phyloP scores from a whole-genome alignment of 2,888 invertebrate species.

The Leptinotarsa rubiginosa region DNA sequence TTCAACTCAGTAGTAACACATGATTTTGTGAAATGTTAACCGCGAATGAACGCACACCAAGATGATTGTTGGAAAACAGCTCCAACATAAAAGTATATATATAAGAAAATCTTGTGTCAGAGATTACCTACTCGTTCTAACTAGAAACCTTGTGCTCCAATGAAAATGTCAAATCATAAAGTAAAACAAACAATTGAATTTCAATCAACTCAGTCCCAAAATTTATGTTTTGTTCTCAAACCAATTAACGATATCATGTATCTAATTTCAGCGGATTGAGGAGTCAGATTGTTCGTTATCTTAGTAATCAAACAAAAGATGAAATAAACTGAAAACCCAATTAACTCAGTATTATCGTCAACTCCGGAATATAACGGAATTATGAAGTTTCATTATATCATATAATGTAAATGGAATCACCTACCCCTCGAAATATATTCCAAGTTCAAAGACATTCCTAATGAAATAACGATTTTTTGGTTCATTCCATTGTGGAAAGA shows the following conservation, averaged over 20 bases:
- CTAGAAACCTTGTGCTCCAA: too few relatives aligned
- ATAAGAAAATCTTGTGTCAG: too few relatives aligned
- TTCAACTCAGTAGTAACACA: too few relatives aligned
- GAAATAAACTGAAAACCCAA: not conserved
- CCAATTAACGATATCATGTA: not conserved
- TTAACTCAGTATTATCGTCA: not conserved
- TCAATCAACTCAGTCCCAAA: too few relatives aligned
- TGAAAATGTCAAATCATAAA: too few relatives aligned
- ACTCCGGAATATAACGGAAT: not conserved
- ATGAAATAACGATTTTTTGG: conserved; percentile 55
- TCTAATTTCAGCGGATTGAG: not conserved
- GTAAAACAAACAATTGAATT: too few relatives aligned
- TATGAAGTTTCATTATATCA: conserved; percentile 41
- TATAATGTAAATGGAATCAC: conserved; percentile 32
- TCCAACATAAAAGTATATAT: too few relatives aligned
- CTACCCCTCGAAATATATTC: conserved; percentile 41
- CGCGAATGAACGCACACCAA: too few relatives aligned
- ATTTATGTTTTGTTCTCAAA: not conserved
- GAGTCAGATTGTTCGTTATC: not conserved
- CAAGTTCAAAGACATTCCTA: conserved; percentile 45
- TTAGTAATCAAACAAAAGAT: not conserved
- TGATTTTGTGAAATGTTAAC: too few relatives aligned
- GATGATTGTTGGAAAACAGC: too few relatives aligned
- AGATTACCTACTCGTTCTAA: too few relatives aligned
- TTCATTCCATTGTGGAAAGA: conserved; percentile 44